Percentiles rank a stretch among this genome's conserved stretches.
These are phyloP conservation scores for Rhinoptilus africanus DNA, from an alignment of 2,113 vertebrate genomes.

Conservation along the genomic window DNA sequence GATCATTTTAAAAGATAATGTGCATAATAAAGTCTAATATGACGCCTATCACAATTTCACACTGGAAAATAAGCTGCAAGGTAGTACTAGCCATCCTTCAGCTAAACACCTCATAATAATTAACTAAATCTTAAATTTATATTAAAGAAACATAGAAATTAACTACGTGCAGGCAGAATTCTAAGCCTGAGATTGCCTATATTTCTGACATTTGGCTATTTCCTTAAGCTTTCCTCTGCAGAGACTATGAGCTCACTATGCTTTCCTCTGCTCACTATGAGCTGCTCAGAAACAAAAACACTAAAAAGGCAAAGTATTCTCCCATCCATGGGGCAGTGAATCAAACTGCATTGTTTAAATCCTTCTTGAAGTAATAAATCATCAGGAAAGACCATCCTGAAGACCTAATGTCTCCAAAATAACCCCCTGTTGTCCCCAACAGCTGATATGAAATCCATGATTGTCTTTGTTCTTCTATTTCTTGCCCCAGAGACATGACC, in stretches of 20 bases:
- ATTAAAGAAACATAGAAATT: background rate
- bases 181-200: background rate
- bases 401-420: background rate
- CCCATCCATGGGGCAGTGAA: background rate
- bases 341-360: background rate
- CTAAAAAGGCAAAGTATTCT: background rate
- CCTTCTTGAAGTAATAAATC: background rate
- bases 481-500: background rate
- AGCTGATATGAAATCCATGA: rapidly evolving
- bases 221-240: background rate
- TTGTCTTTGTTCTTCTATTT: background rate
- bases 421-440: background rate
- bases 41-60: background rate
- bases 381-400: background rate
- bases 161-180: background rate
- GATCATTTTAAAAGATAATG: background rate
- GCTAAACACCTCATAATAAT: background rate
- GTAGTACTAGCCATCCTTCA: background rate
- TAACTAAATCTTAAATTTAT: background rate
- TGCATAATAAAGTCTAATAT: background rate
- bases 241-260: background rate
- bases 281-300: background rate
- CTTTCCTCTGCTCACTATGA: background rate
- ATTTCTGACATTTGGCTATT: background rate
- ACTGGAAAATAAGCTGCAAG: background rate